Percentiles rank a stretch among this genome's conserved stretches.
Evolutionary conservation across 1,140 invertebrate species (phyloP).

Genomic region (Nautilus pompilius): DNA sequence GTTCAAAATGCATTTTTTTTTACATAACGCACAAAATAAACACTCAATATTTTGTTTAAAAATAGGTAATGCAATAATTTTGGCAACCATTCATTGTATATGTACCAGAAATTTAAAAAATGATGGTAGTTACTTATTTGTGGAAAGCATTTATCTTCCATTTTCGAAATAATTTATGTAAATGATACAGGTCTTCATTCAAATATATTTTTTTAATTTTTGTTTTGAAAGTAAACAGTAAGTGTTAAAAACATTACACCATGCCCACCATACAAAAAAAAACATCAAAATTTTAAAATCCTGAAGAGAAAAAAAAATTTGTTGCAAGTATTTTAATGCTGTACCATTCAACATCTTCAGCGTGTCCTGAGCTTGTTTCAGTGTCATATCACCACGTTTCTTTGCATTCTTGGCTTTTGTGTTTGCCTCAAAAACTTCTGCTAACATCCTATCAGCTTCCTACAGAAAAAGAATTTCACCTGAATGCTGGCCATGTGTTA

Average conservation of each 20-base stretch:
- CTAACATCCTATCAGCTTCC: constrained; percentile 64
- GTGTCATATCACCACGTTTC: constrained; percentile 75
- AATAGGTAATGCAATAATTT: too few species aligned
- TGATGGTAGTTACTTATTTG: too few species aligned
- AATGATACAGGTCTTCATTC: too few species aligned
- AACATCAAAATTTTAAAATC: background rate
- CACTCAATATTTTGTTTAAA: too few species aligned
- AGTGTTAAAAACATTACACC: background rate
- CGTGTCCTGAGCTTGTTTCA: constrained; percentile 83
- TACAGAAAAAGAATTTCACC: constrained; percentile 50
- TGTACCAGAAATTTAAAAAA: too few species aligned
- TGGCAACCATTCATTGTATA: too few species aligned
- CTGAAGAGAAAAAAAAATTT: background rate
- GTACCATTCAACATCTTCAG: constrained; percentile 78
- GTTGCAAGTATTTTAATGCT: constrained; percentile 13
- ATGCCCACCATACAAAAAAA: background rate
- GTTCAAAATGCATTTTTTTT: too few species aligned
- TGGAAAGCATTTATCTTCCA: too few species aligned
- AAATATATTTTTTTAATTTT: background rate
- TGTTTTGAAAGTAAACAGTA: background rate
- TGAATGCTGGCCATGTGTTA: too few species aligned
- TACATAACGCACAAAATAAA: too few species aligned
- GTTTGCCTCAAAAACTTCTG: constrained; percentile 69
- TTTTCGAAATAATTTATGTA: too few species aligned
- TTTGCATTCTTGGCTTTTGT: constrained; percentile 77